Evolutionary conservation across 2,888 invertebrate genomes (phyloP).

Genomic region (Chymomyza fuscimana): DNA sequence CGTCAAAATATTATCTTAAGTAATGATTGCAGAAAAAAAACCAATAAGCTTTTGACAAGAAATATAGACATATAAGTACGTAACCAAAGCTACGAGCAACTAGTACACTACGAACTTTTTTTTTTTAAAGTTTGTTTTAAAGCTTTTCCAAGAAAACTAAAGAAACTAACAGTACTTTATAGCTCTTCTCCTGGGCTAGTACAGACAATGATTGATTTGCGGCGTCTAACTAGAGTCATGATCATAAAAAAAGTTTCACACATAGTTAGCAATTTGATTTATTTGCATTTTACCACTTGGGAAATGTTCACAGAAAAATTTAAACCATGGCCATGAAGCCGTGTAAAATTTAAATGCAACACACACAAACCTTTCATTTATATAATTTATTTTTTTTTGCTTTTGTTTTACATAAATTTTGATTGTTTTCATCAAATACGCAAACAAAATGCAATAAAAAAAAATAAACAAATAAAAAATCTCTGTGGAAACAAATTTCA

Average conservation of each 20-base stretch:
- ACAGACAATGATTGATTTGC: not conserved
- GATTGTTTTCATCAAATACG: constrained; percentile 64
- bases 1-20: no score
- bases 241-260: not conserved
- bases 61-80: no score
- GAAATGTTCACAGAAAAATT: not conserved
- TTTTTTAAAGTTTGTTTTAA: no score
- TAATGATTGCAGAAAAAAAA: no score
- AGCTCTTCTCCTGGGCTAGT: no score
- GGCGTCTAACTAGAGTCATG: not conserved
- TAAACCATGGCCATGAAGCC: not conserved
- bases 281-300: not conserved
- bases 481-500: constrained; percentile 52
- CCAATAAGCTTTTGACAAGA: no score
- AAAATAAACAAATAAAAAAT: constrained; percentile 22
- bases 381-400: constrained; percentile 32
- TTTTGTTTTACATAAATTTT: constrained; percentile 36
- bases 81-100: no score
- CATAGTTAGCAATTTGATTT: not conserved
- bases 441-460: constrained; percentile 53
- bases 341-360: not conserved
- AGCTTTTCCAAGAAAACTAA: no score
- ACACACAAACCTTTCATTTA: not conserved
- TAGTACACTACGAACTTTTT: no score
- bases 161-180: no score